phyloP scores from a whole-genome alignment of 37 sponge, comb jelly and placozoan genomes.

The Mnemiopsis leidyi region DNA sequence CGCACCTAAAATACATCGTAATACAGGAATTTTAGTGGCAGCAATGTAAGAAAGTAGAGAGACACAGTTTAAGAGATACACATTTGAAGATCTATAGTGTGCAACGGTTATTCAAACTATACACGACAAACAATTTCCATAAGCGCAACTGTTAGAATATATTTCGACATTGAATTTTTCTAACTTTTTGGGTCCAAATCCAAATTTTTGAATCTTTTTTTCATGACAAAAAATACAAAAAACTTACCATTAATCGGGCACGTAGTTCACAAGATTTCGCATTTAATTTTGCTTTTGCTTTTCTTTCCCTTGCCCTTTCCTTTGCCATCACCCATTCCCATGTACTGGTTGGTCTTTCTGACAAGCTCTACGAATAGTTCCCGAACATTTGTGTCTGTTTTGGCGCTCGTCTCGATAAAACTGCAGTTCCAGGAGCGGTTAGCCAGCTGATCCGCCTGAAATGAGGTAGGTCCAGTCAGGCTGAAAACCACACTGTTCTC shows the following conservation, averaged over 20 bases:
- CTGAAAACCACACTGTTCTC: too few relatives aligned
- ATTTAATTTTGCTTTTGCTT: not conserved
- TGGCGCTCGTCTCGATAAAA: slow-evolving; percentile 38
- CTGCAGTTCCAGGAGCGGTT: slow-evolving; percentile 46
- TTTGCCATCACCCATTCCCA: not conserved
- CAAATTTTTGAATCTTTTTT: too few relatives aligned
- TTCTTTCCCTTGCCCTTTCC: not conserved
- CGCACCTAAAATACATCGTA: not conserved
- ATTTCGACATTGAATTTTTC: too few relatives aligned
- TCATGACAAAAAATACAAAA: not conserved
- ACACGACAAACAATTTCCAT: too few relatives aligned
- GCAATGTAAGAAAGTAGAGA: too few relatives aligned
- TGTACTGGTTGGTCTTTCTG: slow-evolving; percentile 55
- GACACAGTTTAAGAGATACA: too few relatives aligned
- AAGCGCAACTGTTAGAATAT: too few relatives aligned
- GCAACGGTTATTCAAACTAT: too few relatives aligned
- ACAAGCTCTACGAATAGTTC: slow-evolving; percentile 46
- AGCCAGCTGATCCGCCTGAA: slow-evolving; percentile 55
- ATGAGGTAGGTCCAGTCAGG: too few relatives aligned
- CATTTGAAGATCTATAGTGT: too few relatives aligned
- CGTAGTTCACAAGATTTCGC: not conserved
- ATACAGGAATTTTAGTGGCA: too few relatives aligned
- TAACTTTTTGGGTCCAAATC: too few relatives aligned
- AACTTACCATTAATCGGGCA: not conserved
- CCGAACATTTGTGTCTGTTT: slow-evolving; percentile 18